Evolutionary conservation across 2,888 invertebrate species (phyloP).

Genomic region (Diogma glabrata): DNA sequence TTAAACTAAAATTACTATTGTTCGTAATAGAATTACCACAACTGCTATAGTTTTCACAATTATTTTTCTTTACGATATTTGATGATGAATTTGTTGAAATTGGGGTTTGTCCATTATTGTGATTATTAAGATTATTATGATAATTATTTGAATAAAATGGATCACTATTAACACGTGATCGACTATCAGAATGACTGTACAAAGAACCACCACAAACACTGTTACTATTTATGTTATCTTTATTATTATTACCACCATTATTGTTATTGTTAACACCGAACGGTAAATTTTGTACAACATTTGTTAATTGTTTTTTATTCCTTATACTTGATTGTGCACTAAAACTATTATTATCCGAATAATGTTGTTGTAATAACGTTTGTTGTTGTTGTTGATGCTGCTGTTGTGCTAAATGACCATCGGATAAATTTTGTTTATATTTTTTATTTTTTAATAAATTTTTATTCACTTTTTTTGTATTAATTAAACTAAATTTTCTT

Average conservation of each 20-base stretch:
- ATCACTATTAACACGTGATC: constrained; percentile 32
- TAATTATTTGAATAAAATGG: constrained; percentile 24
- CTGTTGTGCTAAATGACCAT: constrained; percentile 8
- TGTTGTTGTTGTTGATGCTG: neutral
- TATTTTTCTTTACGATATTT: constrained; percentile 8
- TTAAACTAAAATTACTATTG: constrained; percentile 11
- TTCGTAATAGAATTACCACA: constrained; percentile 8
- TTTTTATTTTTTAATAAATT: constrained; percentile 4
- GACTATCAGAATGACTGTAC: constrained; percentile 26
- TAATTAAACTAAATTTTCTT: constrained; percentile 7
- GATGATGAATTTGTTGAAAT: neutral
- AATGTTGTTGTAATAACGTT: constrained; percentile 17
- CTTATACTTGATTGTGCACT: constrained; percentile 27
- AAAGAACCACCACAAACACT: neutral
- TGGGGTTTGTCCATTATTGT: neutral
- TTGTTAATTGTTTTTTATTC: constrained; percentile 28
- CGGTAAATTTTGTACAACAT: constrained; percentile 8
- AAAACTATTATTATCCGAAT: constrained; percentile 23
- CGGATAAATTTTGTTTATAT: constrained; percentile 7
- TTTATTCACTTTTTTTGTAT: constrained; percentile 9
- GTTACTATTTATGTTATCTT: neutral
- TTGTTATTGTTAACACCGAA: no score
- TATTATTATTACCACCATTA: neutral
- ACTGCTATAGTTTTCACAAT: constrained; percentile 6
- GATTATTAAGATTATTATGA: constrained; percentile 8